Evolutionary conservation across 2,797 vertebrate species (phyloP), one percentile per base, ranked within the genome.

Genomic region (Rhabdophis nuchalis): DNA sequence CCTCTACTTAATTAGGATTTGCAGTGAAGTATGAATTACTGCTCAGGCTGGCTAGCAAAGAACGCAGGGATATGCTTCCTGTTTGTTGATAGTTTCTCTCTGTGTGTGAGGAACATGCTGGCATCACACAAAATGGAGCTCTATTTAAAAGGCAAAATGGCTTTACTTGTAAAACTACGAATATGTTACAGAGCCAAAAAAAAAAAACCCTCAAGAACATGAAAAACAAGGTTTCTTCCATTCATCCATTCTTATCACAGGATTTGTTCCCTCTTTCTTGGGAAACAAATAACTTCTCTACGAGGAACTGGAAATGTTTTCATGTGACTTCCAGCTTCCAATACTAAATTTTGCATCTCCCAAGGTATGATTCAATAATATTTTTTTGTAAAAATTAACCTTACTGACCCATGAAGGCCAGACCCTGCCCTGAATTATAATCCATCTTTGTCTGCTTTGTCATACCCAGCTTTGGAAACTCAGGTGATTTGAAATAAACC

Each of bases 81-180:
- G 93, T 50, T 94, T 94, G 90, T 14, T 29, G 4, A 0, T 12
- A 96, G 87, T 72, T 94, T 94, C 95, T 94, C 95, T 95, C n/a
- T 32, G 2, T 36, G 92, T 89, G 90, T 92, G 96, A 93, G 95
- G 93, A 82, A 94, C 86, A 92, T 87, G 92, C 92, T 93, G 92
- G 94, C 58, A 95, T 93, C 94, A 93, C 60, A 91, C 72, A 53
- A 91, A 93, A 90, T 87, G 14, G 89, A 94, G 95, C 91, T 54
- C 92, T 94, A 93, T 50, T 91, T 94, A 93, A 97, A 95, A 96
- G 90, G 9, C 25, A 96, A 93, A 54, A 93, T 54, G 72, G 94
- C 92, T 96, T 93, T 91, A 93, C 93, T 91, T 94, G 68, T 94
- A 96, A 77, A 96, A 96, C 90, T 68, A 85, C 96, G 50, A 46